Evolutionary conservation across 2,888 invertebrate species (phyloP).

Genomic region (Dorcus hopei): DNA sequence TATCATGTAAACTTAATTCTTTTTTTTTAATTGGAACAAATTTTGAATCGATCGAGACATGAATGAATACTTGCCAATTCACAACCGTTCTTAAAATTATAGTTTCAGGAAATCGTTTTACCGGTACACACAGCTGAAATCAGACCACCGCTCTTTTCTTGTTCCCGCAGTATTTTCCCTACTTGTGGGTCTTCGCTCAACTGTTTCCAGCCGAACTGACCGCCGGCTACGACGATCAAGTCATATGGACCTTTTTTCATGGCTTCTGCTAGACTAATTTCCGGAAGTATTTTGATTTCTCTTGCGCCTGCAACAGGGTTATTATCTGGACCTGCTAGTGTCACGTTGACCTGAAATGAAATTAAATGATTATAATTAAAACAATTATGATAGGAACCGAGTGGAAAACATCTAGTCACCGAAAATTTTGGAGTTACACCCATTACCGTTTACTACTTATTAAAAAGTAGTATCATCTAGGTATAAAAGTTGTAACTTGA

Average conservation of each 20-base stretch:
- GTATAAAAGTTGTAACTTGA: too few species aligned
- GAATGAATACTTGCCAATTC: too few species aligned
- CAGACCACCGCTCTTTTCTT: slow-evolving; percentile 25
- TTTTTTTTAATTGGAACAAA: too few species aligned
- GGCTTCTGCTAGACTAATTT: slow-evolving; percentile 24
- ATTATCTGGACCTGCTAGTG: slow-evolving; percentile 23
- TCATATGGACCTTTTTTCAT: slow-evolving; percentile 27
- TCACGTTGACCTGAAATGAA: slow-evolving; percentile 10
- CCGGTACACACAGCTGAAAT: slow-evolving; percentile 28
- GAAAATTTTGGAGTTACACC: too few species aligned
- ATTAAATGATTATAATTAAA: neutral
- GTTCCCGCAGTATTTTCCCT: slow-evolving; percentile 24
- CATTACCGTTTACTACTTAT: too few species aligned
- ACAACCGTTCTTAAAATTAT: too few species aligned
- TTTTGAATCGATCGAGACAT: too few species aligned
- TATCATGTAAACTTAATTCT: too few species aligned
- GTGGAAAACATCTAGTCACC: too few species aligned
- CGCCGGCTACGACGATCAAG: slow-evolving; percentile 24
- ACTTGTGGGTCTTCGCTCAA: slow-evolving; percentile 23
- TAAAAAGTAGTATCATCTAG: neutral
- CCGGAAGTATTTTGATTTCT: slow-evolving; percentile 25
- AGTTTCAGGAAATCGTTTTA: slow-evolving; percentile 4
- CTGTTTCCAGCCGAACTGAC: slow-evolving; percentile 22
- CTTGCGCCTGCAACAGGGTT: slow-evolving; percentile 25
- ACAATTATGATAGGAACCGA: too few species aligned